Conservation (phyloP, 2,888 invertebrate species). For the Agrochola lychnidis region DNA sequence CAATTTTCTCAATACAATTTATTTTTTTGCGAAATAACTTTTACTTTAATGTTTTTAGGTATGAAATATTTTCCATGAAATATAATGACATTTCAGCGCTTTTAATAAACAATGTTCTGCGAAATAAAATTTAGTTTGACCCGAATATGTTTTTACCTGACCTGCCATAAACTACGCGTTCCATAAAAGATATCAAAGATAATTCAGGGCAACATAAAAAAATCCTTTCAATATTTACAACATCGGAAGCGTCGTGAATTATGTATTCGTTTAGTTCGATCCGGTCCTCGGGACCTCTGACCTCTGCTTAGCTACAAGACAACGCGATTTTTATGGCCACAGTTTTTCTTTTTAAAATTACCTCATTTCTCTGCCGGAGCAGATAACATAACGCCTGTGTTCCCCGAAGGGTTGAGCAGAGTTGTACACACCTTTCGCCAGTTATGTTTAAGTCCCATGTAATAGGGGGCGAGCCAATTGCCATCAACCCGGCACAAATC, state of each 20-base stretch:
- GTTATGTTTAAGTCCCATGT: neutral
- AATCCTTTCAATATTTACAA: constrained; percentile 73
- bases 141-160: constrained; percentile 40
- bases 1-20: neutral
- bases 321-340: constrained; percentile 61
- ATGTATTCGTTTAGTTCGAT: constrained; percentile 71
- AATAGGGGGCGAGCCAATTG: neutral
- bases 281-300: constrained; percentile 59
- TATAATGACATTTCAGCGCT: neutral
- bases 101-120: neutral
- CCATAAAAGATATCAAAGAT: constrained; percentile 62
- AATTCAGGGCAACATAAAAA: constrained; percentile 61
- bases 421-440: neutral
- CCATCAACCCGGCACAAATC: neutral
- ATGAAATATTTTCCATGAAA: neutral
- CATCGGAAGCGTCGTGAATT: constrained; percentile 70
- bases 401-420: neutral
- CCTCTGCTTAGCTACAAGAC: constrained; percentile 59
- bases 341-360: constrained; percentile 56
- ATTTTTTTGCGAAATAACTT: neutral
- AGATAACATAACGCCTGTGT: neutral
- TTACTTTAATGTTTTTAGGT: neutral
- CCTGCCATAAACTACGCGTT: constrained; percentile 50
- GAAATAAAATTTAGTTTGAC: constrained; percentile 25
- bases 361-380: constrained; percentile 26